Percentiles rank a stretch among this genome's conserved stretches.
Evolutionary conservation across 1,140 invertebrate species (phyloP).

Genomic region (Drosophila pseudoananassae): DNA sequence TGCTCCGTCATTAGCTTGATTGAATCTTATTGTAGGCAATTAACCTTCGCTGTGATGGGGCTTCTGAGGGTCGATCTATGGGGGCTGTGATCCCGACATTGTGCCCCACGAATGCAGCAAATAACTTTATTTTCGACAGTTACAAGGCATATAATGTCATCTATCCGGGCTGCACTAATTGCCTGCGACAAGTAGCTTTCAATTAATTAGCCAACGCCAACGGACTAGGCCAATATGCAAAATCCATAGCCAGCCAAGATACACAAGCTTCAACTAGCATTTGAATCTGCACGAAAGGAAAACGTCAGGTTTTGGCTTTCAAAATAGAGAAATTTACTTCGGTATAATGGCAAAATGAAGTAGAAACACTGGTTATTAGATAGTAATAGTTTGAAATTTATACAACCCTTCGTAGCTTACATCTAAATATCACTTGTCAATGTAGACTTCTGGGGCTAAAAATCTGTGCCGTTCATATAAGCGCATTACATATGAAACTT

Average conservation of each 20-base stretch:
- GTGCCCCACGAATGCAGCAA: conserved; percentile 19
- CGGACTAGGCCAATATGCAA: conserved; percentile 39
- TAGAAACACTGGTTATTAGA: neutral
- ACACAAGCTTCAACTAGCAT: conserved; percentile 12
- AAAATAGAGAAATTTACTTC: neutral
- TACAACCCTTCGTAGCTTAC: too few relatives aligned
- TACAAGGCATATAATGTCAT: conserved; percentile 77
- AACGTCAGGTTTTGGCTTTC: conserved; percentile 4
- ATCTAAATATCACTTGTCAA: too few relatives aligned
- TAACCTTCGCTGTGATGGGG: conserved; percentile 71
- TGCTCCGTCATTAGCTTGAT: conserved; percentile 78
- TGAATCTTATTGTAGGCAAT: conserved; percentile 82
- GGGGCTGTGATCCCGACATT: conserved; percentile 23
- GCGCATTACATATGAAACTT: too few relatives aligned
- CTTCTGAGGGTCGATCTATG: conserved; percentile 33
- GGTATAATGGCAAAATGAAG: neutral
- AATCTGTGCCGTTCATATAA: too few relatives aligned
- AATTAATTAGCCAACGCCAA: conserved; percentile 77
- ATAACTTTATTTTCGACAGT: conserved; percentile 74
- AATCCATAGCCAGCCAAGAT: conserved; percentile 5
- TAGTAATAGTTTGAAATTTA: too few relatives aligned
- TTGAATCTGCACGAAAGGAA: conserved; percentile 46
- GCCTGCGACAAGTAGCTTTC: conserved; percentile 62
- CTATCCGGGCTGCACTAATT: conserved; percentile 68
- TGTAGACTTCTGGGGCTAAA: too few relatives aligned